phyloP scores from a whole-genome alignment of 2,888 invertebrate genomes.

The Hanleya hanleyi region DNA sequence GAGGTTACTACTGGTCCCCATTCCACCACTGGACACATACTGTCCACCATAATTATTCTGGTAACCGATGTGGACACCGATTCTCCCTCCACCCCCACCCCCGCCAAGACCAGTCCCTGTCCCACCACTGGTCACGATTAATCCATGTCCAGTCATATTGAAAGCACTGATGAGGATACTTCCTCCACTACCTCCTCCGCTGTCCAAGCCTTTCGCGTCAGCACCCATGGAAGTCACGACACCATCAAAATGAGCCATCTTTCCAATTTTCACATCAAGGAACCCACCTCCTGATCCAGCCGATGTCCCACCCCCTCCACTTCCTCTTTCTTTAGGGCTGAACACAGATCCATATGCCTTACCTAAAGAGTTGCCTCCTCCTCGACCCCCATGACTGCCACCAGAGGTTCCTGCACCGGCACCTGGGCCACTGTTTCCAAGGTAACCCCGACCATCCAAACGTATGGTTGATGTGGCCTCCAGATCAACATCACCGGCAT shows the following conservation, averaged over 20 bases:
- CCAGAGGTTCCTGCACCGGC: slow-evolving; percentile 36
- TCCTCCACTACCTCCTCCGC: slow-evolving; percentile 59
- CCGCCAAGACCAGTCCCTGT: slow-evolving; percentile 40
- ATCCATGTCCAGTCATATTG: slow-evolving; percentile 57
- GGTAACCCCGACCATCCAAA: slow-evolving; percentile 46
- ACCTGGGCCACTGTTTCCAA: slow-evolving; percentile 40
- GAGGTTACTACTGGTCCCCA: slow-evolving; percentile 22
- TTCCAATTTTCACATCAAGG: slow-evolving; percentile 47
- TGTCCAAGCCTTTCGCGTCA: slow-evolving; percentile 26
- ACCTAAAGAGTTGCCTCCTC: slow-evolving; percentile 34
- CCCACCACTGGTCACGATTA: slow-evolving; percentile 53
- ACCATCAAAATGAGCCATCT: slow-evolving; percentile 51
- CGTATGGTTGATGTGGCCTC: slow-evolving; percentile 48
- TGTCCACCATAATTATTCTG: slow-evolving; percentile 49
- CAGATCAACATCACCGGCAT: slow-evolving; percentile 51
- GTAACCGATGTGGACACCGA: slow-evolving; percentile 48
- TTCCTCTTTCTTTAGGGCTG: slow-evolving; percentile 50
- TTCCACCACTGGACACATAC: slow-evolving; percentile 50
- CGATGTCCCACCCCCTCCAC: slow-evolving; percentile 49
- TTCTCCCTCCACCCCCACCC: slow-evolving; percentile 58
- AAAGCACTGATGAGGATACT: slow-evolving; percentile 49
- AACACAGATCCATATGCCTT: slow-evolving; percentile 55
- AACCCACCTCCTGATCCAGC: slow-evolving; percentile 55
- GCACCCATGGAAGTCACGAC: slow-evolving; percentile 42
- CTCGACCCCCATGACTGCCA: slow-evolving; percentile 55